Evolutionary conservation across 2,113 vertebrate species (phyloP).

Genomic region (Neomonachus schauinslandi): DNA sequence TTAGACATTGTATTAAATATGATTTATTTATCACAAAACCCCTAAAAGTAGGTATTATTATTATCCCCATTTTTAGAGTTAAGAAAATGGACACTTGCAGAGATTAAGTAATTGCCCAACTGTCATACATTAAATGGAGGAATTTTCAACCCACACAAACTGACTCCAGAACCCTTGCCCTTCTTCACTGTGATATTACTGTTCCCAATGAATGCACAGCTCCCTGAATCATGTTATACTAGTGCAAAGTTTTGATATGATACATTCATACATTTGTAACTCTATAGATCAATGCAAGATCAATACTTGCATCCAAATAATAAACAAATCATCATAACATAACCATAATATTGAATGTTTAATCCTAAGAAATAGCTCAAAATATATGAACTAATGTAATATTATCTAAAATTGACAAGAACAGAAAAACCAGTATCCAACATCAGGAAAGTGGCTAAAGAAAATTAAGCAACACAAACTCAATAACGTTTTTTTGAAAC

Average conservation of each 20-base stretch:
- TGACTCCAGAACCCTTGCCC: not conserved
- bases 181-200: not conserved
- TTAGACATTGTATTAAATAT: not conserved
- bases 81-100: not conserved
- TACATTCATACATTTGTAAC: not conserved
- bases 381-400: not conserved
- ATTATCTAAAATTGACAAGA: not conserved
- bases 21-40: not conserved
- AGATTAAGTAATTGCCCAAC: not conserved
- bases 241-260: not conserved
- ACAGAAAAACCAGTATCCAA: not conserved
- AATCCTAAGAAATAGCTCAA: not conserved
- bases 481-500: not conserved
- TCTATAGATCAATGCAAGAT: not conserved
- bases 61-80: not conserved
- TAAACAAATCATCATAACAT: not conserved
- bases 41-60: not conserved
- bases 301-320: not conserved
- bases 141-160: not conserved
- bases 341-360: not conserved
- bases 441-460: not conserved
- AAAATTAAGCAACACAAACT: not conserved
- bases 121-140: not conserved
- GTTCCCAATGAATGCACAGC: not conserved
- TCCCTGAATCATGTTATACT: not conserved